Conservation (phyloP, 2,888 invertebrate species). For the Chrysolina americana region DNA sequence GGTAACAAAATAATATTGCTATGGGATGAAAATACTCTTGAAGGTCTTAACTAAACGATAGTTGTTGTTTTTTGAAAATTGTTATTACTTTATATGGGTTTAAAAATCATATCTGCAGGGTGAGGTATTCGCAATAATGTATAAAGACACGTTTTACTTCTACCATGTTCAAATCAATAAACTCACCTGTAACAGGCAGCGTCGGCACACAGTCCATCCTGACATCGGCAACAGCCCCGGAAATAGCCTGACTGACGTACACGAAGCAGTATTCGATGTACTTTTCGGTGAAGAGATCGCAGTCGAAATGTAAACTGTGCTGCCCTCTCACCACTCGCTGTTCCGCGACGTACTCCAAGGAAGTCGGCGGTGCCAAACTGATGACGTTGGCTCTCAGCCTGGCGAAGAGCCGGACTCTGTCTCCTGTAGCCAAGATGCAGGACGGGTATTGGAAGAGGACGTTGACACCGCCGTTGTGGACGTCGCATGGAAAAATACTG, state of each 20-base stretch:
- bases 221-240: constrained; percentile 88
- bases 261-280: constrained; percentile 91
- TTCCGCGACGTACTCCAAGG: constrained; percentile 77
- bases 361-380: constrained; percentile 78
- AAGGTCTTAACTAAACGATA: too few relatives aligned
- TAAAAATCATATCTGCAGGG: too few relatives aligned
- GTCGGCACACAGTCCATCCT: constrained; percentile 89
- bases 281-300: constrained; percentile 86
- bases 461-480: constrained; percentile 78
- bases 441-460: constrained; percentile 89
- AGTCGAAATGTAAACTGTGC: constrained; percentile 84
- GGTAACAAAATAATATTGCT: too few relatives aligned
- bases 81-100: too few relatives aligned
- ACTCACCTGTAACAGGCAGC: constrained; percentile 81
- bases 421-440: constrained; percentile 83
- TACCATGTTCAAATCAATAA: too few relatives aligned
- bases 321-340: constrained; percentile 75
- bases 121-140: too few relatives aligned
- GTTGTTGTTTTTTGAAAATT: too few relatives aligned
- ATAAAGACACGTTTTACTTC: too few relatives aligned
- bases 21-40: too few relatives aligned
- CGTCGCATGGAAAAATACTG: constrained; percentile 88
- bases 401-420: constrained; percentile 86
- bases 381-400: constrained; percentile 80
- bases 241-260: constrained; percentile 88